Conservation (phyloP, 2,113 vertebrate species). For the zebrafish (Danio rerio) region GRCz12tu NC_133197.1:19964001-19964500, state of each 20-base stretch:
- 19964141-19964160: slow-evolving; percentile 39
- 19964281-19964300: slow-evolving; percentile 77
- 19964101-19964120: slow-evolving; percentile 51
- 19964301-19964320: slow-evolving; percentile 80
- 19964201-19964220: slow-evolving; percentile 75
- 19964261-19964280: slow-evolving; percentile 77
- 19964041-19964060: slow-evolving; percentile 36
- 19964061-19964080: slow-evolving; percentile 34
- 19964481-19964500: slow-evolving; percentile 80
- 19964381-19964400: slow-evolving; percentile 81
- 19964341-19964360: slow-evolving; percentile 82
- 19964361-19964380: slow-evolving; percentile 80
- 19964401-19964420: slow-evolving; percentile 81
- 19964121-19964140: slow-evolving; percentile 54
- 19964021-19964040: neutral
- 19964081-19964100: slow-evolving; percentile 59
- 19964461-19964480: slow-evolving; percentile 85
- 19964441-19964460: slow-evolving; percentile 84
- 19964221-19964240: slow-evolving; percentile 66
- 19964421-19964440: slow-evolving; percentile 82
- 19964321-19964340: slow-evolving; percentile 86
- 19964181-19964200: slow-evolving; percentile 71
- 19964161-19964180: slow-evolving; percentile 78
- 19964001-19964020: neutral
- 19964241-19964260: slow-evolving; percentile 70